phyloP scores from a whole-genome alignment of 1,140 invertebrate genomes.

The Archivesica marissinica region DNA sequence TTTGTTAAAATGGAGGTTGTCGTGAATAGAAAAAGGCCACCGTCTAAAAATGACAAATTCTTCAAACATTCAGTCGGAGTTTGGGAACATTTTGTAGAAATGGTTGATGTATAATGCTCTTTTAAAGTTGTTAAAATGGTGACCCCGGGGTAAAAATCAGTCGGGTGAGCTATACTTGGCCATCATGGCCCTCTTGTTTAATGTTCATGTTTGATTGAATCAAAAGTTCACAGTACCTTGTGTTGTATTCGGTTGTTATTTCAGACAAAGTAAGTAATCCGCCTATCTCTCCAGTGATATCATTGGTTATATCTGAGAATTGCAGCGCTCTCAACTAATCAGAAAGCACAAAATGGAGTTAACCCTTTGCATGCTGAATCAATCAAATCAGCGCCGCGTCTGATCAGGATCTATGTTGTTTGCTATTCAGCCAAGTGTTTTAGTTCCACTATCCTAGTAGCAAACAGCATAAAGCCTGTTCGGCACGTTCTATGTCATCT shows the following conservation, averaged over 20 bases:
- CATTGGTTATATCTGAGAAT: not conserved
- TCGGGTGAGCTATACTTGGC: not conserved
- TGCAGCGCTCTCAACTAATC: not conserved
- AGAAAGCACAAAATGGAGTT: not conserved
- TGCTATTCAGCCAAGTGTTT: no score
- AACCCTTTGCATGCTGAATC: not conserved
- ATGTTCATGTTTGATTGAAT: not conserved
- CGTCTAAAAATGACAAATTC: not conserved
- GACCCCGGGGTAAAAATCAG: not conserved
- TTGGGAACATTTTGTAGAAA: not conserved
- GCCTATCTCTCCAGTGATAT: not conserved
- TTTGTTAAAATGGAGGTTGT: no score
- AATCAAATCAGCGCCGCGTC: no score
- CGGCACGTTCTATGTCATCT: not conserved
- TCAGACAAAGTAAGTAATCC: not conserved
- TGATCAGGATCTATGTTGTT: no score
- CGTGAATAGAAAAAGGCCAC: no score
- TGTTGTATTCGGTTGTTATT: not conserved
- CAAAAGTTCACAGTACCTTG: not conserved
- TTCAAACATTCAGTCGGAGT: not conserved
- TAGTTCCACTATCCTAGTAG: not conserved
- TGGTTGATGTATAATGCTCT: not conserved
- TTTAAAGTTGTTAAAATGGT: not conserved
- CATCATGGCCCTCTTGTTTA: not conserved
- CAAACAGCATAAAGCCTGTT: not conserved